These are phyloP conservation scores for Larimichthys polyactis DNA, from an alignment of 2,113 vertebrate species.

Conservation along the genomic window DNA sequence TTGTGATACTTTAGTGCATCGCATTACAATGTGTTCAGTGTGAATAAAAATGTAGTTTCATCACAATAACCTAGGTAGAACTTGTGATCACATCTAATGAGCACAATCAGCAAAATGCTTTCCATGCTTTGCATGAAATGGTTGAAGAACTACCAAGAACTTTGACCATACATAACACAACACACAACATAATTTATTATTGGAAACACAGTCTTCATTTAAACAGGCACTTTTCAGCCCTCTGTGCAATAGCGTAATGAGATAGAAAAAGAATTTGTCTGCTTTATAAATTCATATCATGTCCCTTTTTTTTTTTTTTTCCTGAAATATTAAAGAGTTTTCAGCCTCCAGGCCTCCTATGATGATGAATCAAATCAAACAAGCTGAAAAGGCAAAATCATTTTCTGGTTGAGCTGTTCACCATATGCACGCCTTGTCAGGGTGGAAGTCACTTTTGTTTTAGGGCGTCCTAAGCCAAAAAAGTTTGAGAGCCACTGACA, in stretches of 20 bases:
- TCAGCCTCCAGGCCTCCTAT: not conserved
- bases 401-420: slow-evolving; percentile 23
- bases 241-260: not conserved
- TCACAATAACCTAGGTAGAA: not conserved
- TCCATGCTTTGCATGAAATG: not conserved
- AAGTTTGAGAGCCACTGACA: not conserved
- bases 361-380: slow-evolving; percentile 37
- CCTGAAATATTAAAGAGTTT: not conserved
- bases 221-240: not conserved
- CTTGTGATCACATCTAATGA: not conserved
- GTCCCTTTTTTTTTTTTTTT: not conserved
- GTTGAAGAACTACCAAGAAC: not conserved
- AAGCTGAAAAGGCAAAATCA: slow-evolving; percentile 23
- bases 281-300: not conserved
- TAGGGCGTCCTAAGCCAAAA: not conserved
- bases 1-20: not conserved
- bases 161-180: not conserved
- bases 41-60: not conserved
- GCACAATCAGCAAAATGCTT: not conserved
- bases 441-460: slow-evolving; percentile 9
- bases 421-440: slow-evolving; percentile 3
- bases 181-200: not conserved
- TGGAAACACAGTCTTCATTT: not conserved
- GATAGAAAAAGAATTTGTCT: not conserved
- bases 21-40: not conserved